A percentile compares a stretch with the other conserved stretches of the same genome.
phyloP scores from a whole-genome alignment of 2,113 vertebrate genomes.

The Sebastes schlegelii region DNA sequence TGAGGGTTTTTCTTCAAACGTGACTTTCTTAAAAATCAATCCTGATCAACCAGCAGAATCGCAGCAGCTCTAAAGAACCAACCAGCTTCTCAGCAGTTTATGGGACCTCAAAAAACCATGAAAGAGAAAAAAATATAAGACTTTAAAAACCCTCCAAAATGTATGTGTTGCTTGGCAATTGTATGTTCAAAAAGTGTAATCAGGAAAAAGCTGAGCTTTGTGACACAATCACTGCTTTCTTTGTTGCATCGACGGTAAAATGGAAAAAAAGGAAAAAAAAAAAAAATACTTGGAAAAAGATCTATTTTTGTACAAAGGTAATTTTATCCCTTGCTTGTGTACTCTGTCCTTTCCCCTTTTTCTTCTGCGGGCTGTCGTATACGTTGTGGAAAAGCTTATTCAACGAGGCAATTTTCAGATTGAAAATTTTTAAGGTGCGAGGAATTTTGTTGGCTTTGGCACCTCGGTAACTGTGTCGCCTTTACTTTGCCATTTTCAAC shows the following conservation, averaged over 20 bases:
- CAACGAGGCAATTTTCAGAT: slow-evolving; percentile 53
- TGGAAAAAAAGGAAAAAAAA: slow-evolving; percentile 48
- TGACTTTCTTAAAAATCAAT: slow-evolving; percentile 36
- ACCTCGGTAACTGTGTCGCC: slow-evolving; percentile 70
- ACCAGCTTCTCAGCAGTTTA: slow-evolving; percentile 73
- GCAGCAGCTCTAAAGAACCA: slow-evolving; percentile 72
- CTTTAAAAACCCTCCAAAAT: slow-evolving; percentile 71
- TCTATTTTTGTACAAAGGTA: slow-evolving; percentile 90
- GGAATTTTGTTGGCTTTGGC: slow-evolving; percentile 49
- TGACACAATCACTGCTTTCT: slow-evolving; percentile 84
- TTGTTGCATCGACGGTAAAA: slow-evolving; percentile 75
- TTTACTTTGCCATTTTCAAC: slow-evolving; percentile 72
- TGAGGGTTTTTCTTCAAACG: slow-evolving; percentile 19
- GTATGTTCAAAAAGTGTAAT: slow-evolving; percentile 67
- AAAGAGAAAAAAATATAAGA: slow-evolving; percentile 21
- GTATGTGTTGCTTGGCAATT: slow-evolving; percentile 76
- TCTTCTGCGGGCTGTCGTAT: slow-evolving; percentile 79
- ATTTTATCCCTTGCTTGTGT: slow-evolving; percentile 84
- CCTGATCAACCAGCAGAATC: slow-evolving; percentile 73
- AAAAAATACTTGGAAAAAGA: slow-evolving; percentile 75
- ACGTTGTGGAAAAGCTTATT: slow-evolving; percentile 80
- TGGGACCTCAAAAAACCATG: slow-evolving; percentile 62
- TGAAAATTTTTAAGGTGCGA: slow-evolving; percentile 43
- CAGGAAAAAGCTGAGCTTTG: slow-evolving; percentile 74
- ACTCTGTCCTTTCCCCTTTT: slow-evolving; percentile 65